phyloP scores from a whole-genome alignment of 2,888 invertebrate species.

The Cynaeus angustus region DNA sequence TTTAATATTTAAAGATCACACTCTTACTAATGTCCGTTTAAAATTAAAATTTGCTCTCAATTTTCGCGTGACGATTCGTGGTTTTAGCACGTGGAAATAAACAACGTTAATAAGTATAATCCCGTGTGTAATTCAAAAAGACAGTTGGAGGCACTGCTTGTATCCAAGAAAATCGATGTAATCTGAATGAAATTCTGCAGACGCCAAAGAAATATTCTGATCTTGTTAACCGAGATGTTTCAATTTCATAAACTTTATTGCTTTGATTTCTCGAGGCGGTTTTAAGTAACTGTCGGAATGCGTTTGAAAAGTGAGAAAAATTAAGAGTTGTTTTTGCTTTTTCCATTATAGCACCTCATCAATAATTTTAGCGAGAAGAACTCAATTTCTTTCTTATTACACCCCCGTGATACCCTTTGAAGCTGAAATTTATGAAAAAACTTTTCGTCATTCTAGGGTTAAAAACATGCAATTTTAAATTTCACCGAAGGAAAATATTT shows the following conservation, averaged over 20 bases:
- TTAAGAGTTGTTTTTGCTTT: constrained; percentile 9
- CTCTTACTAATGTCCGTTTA: no score
- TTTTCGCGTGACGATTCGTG: no score
- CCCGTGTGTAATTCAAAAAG: not conserved
- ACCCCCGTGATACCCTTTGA: constrained; percentile 4
- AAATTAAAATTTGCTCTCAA: no score
- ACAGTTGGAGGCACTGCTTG: not conserved
- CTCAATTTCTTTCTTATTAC: constrained; percentile 17
- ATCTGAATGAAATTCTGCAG: constrained; percentile 8
- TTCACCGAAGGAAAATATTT: constrained; percentile 17
- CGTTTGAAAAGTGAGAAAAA: constrained; percentile 8
- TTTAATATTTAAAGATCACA: no score
- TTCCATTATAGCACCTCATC: constrained; percentile 22
- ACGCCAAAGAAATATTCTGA: constrained; percentile 10
- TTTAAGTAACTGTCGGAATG: constrained; percentile 7
- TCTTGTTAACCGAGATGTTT: constrained; percentile 31
- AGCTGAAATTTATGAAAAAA: constrained; percentile 20
- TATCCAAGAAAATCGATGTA: constrained; percentile 32
- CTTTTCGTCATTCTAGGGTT: constrained; percentile 4
- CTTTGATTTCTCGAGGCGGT: constrained; percentile 36
- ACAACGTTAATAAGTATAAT: not conserved
- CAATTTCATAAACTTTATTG: constrained; percentile 38
- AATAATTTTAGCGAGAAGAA: constrained; percentile 3
- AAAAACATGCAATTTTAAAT: constrained; percentile 20
- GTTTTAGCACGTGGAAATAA: no score